Conservation (phyloP, 2,113 vertebrate species). For the Pipa parva region DNA sequence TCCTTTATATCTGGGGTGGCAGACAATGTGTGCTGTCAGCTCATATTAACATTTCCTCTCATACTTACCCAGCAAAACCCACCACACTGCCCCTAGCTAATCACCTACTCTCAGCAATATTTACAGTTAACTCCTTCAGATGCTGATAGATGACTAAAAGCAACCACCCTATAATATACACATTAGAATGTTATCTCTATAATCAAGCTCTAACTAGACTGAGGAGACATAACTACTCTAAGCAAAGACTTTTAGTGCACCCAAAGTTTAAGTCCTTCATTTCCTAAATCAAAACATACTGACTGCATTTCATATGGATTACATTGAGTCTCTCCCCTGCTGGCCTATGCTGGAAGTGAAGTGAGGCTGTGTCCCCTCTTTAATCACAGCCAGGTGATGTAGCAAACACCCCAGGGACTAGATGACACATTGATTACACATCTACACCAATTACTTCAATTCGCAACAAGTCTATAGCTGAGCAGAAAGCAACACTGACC, state of each 20-base stretch:
- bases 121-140: slow-evolving; percentile 12
- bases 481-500: background rate
- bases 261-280: too few species aligned
- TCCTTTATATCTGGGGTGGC: background rate
- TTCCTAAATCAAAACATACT: background rate
- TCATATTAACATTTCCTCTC: slow-evolving; percentile 2
- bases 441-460: slow-evolving; percentile 33
- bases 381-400: slow-evolving; percentile 23
- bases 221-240: too few species aligned
- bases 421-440: slow-evolving; percentile 39
- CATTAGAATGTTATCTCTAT: slow-evolving; percentile 1
- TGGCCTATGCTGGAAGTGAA: background rate
- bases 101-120: background rate
- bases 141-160: background rate
- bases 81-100: slow-evolving; percentile 3
- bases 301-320: background rate
- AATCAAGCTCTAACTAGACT: background rate
- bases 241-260: too few species aligned
- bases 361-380: background rate
- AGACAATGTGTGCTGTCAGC: slow-evolving; percentile 1
- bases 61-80: background rate
- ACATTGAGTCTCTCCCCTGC: background rate
- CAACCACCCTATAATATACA: background rate
- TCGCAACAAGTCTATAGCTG: slow-evolving; percentile 29
- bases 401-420: slow-evolving; percentile 5